Conservation (phyloP, 2,888 invertebrate genomes). For the Abscondita cerata region DNA sequence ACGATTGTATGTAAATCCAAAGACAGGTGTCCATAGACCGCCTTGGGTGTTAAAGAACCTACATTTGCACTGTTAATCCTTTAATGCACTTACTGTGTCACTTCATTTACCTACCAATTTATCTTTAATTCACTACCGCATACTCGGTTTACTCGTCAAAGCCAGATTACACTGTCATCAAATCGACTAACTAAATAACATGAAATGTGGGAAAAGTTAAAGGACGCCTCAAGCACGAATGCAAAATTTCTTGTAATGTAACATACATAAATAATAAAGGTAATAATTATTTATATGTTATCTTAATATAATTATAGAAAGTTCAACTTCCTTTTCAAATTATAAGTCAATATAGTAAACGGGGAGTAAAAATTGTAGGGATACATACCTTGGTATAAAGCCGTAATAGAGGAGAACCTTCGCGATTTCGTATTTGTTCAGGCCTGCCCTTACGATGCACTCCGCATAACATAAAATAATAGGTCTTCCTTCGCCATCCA, state of each 20-base stretch:
- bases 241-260: conserved; percentile 1
- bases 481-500: conserved; percentile 69
- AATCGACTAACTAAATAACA: conserved; percentile 8
- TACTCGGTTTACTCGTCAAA: conserved; percentile 11
- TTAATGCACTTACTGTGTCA: conserved; percentile 30
- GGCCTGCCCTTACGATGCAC: conserved; percentile 64
- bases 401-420: conserved; percentile 75
- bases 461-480: conserved; percentile 72
- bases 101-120: conserved; percentile 17
- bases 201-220: conserved; percentile 5
- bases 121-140: conserved; percentile 14
- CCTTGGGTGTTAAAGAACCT: conserved; percentile 30
- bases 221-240: not conserved
- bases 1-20: conserved; percentile 37
- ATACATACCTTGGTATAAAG: conserved; percentile 71
- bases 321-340: conserved; percentile 11
- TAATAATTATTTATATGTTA: conserved; percentile 11
- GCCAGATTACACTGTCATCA: conserved; percentile 2
- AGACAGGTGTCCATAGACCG: conserved; percentile 31
- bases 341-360: not conserved
- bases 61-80: conserved; percentile 27
- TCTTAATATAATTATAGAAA: conserved; percentile 13
- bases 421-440: conserved; percentile 73
- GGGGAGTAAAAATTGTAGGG: not conserved
- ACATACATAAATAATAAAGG: conserved; percentile 9